Conservation (phyloP, 2,888 invertebrate genomes). For the Actias luna region DNA sequence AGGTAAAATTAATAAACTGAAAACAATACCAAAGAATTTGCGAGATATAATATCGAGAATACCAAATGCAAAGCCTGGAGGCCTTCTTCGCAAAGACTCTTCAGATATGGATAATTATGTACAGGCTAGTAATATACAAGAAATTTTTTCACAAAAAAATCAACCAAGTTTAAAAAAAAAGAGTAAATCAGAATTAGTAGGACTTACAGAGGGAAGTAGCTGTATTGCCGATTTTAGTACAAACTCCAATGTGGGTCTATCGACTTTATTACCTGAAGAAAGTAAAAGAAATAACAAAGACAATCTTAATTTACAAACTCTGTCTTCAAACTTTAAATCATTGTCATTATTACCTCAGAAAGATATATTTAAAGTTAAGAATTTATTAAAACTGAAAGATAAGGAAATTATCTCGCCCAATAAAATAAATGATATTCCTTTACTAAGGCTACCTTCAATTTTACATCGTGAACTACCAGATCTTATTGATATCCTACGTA, state of each 20-base stretch:
- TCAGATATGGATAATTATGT: slow-evolving; percentile 50
- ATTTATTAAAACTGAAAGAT: slow-evolving; percentile 52
- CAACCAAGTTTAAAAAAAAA: background rate
- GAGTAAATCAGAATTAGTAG: background rate
- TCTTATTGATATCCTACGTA: slow-evolving; percentile 9
- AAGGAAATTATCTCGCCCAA: slow-evolving; percentile 40
- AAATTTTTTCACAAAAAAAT: slow-evolving; percentile 30
- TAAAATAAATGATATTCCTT: slow-evolving; percentile 9
- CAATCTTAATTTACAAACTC: background rate
- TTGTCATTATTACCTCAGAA: slow-evolving; percentile 14
- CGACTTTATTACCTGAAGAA: background rate
- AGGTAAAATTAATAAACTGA: slow-evolving; percentile 24
- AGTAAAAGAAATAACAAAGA: background rate
- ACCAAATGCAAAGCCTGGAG: slow-evolving; percentile 31
- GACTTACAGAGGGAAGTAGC: background rate
- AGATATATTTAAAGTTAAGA: slow-evolving; percentile 35
- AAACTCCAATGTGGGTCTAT: background rate
- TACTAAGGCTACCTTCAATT: slow-evolving; percentile 16
- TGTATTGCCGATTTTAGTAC: background rate
- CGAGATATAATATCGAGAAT: slow-evolving; percentile 38
- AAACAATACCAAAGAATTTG: slow-evolving; percentile 27
- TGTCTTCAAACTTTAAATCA: slow-evolving; percentile 19
- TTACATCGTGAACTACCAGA: slow-evolving; percentile 10
- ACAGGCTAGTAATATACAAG: slow-evolving; percentile 52
- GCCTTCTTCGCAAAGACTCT: slow-evolving; percentile 32